phyloP scores from a whole-genome alignment of 1,140 invertebrate genomes.

The Drosophila kurseongensis region DNA sequence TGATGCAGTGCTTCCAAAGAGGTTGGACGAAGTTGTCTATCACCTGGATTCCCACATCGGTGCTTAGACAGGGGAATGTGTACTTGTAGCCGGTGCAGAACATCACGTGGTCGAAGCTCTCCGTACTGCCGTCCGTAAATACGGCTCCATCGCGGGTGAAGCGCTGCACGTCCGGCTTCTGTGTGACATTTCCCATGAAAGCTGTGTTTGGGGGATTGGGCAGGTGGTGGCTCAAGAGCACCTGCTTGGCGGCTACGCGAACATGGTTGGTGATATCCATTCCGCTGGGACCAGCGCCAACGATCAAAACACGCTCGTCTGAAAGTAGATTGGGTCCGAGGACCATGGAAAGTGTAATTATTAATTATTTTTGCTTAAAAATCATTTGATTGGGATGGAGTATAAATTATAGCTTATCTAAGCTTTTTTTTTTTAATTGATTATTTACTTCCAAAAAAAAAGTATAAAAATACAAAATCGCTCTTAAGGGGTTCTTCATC shows the following conservation, averaged over 20 bases:
- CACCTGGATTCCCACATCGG: constrained; percentile 89
- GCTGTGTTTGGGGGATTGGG: constrained; percentile 86
- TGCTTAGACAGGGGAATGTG: constrained; percentile 91
- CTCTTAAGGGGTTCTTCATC: no score
- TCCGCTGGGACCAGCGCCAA: constrained; percentile 96
- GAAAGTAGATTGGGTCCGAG: neutral
- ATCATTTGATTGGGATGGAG: no score
- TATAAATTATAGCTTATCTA: no score
- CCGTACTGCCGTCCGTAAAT: constrained; percentile 88
- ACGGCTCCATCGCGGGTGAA: constrained; percentile 86
- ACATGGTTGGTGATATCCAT: constrained; percentile 94
- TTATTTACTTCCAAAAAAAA: no score
- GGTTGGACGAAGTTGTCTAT: constrained; percentile 93
- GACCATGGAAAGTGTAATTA: no score
- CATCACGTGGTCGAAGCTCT: constrained; percentile 89
- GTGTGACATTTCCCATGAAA: constrained; percentile 88
- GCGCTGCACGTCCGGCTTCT: constrained; percentile 87
- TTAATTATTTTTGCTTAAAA: no score
- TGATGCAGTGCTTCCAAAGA: constrained; percentile 94
- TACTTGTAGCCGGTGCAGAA: constrained; percentile 94
- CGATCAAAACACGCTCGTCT: constrained; percentile 88
- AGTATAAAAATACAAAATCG: no score
- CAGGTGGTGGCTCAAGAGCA: constrained; percentile 89
- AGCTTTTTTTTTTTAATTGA: no score
- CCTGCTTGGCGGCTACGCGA: constrained; percentile 87